Evolutionary conservation across 2,797 vertebrate genomes (phyloP).

Genomic region (Pygocentrus nattereri): DNA sequence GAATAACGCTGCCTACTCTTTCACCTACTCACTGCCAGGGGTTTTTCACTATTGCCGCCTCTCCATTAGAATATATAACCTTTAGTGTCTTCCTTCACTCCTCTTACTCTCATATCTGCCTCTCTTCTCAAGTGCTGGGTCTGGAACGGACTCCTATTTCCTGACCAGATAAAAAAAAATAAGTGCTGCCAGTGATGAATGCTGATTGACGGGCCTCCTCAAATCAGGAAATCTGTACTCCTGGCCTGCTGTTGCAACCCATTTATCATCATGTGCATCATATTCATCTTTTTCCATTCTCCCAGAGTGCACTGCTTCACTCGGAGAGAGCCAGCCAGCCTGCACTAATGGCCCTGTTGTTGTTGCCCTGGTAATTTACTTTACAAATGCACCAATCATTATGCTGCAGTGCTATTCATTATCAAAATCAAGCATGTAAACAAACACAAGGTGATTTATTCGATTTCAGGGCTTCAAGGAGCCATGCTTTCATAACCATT

Average conservation of each 20-base stretch:
- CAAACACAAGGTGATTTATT: conserved; percentile 53
- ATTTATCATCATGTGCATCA: conserved; percentile 49
- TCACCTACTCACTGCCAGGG: neutral
- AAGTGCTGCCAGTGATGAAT: conserved; percentile 8
- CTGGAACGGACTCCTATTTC: neutral
- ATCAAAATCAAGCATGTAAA: conserved; percentile 54
- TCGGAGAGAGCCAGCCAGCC: conserved; percentile 55
- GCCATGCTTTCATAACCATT: neutral
- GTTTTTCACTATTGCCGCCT: neutral
- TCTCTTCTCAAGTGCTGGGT: neutral
- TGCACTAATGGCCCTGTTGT: conserved; percentile 61
- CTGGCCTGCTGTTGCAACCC: conserved; percentile 26
- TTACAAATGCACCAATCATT: conserved; percentile 55
- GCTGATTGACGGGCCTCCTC: conserved; percentile 35
- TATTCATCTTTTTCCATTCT: conserved; percentile 55
- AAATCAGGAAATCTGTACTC: conserved; percentile 52
- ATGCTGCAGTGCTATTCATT: conserved; percentile 54
- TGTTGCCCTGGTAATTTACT: conserved; percentile 59
- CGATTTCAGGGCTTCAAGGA: conserved; percentile 21
- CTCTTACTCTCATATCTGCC: neutral
- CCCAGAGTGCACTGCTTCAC: conserved; percentile 48
- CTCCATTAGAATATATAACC: neutral
- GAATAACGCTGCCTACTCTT: neutral
- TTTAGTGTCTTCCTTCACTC: neutral
- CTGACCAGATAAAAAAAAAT: conserved; percentile 25